Base-by-base conservation (phyloP, 2,113 vertebrate genomes). In the Carettochelys insculpta region DNA sequence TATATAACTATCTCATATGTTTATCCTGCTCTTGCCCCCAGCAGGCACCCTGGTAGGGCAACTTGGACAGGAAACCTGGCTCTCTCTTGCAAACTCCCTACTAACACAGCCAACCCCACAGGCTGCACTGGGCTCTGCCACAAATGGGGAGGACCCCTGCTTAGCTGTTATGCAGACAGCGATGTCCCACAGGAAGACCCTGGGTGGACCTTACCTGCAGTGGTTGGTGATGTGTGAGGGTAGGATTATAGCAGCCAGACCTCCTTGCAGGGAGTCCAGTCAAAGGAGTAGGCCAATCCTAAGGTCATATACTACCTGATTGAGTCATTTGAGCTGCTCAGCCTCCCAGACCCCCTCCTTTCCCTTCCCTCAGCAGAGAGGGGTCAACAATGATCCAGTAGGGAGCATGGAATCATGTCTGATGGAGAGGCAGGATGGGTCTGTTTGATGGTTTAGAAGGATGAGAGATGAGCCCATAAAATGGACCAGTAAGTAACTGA, bases 141-240 rank as follows among this genome's bases (percentile, higher is more conserved):
- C 34, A 14, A 14, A 31, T 8, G 6, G 24, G 25, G 25, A 25
- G 29, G 31, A 34, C 29, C 56, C 24, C 34, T 50, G 12, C n/a
- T 88, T 10, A 38, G 79, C 45, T 75, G 14, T 75, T 56, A 51
- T 68, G 38, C 53, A 48, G 41, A 9, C 34, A 75, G 29, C 34
- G 11, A 17, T 38, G 31, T 61, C 31, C 31, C 56, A 58, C 56
- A 31, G 54, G 29, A 27, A 31, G 56, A 16, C 25, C 25, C 11
- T 54, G 2, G 25, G 10, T 54, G 25, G 53, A 25, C 25, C 43
- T 43, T 87, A 98, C 98, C 97, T 98, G 96, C 50, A 96, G 90
- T 65, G 97, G 97, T 29, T 98, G 96, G 61, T 85, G 83, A 98
- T 98, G 87, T 98, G 98, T 1, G 98, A 98, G 88, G 88, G 97